Base-by-base conservation (phyloP, 2,888 invertebrate genomes). In the Chrysodeixis includens region DNA sequence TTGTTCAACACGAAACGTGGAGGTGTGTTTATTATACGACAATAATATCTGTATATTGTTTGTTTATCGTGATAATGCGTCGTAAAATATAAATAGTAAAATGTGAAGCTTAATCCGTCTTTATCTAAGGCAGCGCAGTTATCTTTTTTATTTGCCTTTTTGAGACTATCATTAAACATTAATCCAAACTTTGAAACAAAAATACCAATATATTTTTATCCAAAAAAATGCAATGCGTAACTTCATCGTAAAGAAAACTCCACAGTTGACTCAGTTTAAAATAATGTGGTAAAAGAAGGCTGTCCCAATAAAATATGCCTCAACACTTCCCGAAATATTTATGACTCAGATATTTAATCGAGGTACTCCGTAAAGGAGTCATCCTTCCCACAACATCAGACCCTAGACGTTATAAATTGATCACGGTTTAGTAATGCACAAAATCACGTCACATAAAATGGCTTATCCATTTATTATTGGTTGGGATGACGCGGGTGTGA, bases 401-500 rank as follows among this genome's bases (percentile, higher is more conserved):
- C 46, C 46, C 18, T 62, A 75, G 71, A 62, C 56, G 61, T 66
- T 62, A 51, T 20, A 52, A 69, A 56, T 61, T 66, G 74, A 62
- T 71, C 69, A 68, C 55, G 32, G 56, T 57, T 52, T 62, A 63
- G 62, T 66, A 78, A 66, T 14, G 53, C 49, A 44, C 66, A 62
- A 69, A 30, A 65, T 26, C 26, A 61, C 69, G 76, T 82, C 74
- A 71, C 57, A n/a, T 65, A 71, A 64, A 30, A 40, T 60, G 71
- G 59, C 77, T 71, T 66, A 69, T 81, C 79, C 79, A 70, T 76
- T 73, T 74, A 71, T 78, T 81, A 76, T 64, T 76, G 55, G 68
- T 73, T 83, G 75, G 51, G 59, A 71, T 79, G 73, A 85, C 84
- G 83, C 78, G 70, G 71, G 61, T 66, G 66, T 83, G 80, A 85